Conservation (phyloP, 92 coral and sea anemone species). For the Palythoa grandis region DNA sequence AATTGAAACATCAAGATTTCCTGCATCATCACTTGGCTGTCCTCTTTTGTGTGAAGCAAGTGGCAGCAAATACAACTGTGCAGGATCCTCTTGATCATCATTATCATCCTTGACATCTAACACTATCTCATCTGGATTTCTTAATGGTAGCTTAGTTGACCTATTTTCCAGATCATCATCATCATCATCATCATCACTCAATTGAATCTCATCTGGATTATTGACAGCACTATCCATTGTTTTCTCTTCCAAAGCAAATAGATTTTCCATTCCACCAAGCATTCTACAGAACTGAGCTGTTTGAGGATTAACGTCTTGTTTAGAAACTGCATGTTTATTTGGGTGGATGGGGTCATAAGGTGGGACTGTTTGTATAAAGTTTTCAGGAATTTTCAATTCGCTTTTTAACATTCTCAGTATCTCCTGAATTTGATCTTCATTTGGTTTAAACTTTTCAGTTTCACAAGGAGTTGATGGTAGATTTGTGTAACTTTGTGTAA, state of each 20-base stretch:
- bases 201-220: slow-evolving; percentile 90
- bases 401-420: slow-evolving; percentile 58
- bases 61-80: not conserved
- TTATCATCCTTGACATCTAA: slow-evolving; percentile 47
- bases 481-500: slow-evolving; percentile 53
- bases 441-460: slow-evolving; percentile 67
- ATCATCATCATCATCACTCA: slow-evolving; percentile 75
- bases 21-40: not conserved
- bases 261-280: slow-evolving; percentile 79
- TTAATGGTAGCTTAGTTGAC: not conserved
- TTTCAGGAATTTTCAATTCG: slow-evolving; percentile 71
- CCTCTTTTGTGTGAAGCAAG: slow-evolving; percentile 9
- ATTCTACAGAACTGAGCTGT: slow-evolving; percentile 73
- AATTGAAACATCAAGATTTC: not conserved
- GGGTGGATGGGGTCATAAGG: slow-evolving; percentile 74
- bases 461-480: slow-evolving; percentile 69
- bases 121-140: slow-evolving; percentile 71
- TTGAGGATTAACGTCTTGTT: slow-evolving; percentile 73
- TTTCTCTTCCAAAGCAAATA: slow-evolving; percentile 54
- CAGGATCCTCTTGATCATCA: not conserved
- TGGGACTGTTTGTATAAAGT: slow-evolving; percentile 74
- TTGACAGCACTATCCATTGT: slow-evolving; percentile 37
- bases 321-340: slow-evolving; percentile 48
- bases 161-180: slow-evolving; percentile 18
- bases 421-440: slow-evolving; percentile 59